Evolutionary conservation across 2,113 vertebrate genomes (phyloP).

Genomic region (Eonycteris spelaea): DNA sequence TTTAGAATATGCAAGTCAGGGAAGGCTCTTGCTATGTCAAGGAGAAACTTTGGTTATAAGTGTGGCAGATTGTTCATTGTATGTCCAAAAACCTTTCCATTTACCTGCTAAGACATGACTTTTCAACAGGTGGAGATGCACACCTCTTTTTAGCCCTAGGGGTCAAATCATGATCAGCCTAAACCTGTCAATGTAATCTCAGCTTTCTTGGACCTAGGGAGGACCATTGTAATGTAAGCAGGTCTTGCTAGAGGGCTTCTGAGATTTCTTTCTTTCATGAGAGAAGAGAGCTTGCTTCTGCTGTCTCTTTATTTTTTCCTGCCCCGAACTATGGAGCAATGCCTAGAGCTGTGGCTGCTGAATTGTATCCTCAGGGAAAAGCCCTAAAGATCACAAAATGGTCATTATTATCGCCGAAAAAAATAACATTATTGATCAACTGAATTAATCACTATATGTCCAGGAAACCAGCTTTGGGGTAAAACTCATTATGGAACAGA

Average conservation of each 20-base stretch:
- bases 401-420: background rate
- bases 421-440: background rate
- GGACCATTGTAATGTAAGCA: background rate
- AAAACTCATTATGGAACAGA: background rate
- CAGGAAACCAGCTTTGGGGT: background rate
- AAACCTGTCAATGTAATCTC: background rate
- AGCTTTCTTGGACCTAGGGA: background rate
- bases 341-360: background rate
- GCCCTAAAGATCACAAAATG: background rate
- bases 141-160: background rate
- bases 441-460: background rate
- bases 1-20: background rate
- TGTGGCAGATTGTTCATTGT: background rate
- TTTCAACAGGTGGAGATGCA: background rate
- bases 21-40: background rate
- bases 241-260: background rate
- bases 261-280: background rate
- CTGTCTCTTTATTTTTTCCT: background rate
- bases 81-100: background rate
- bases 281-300: background rate
- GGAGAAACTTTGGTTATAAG: background rate
- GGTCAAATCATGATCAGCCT: background rate
- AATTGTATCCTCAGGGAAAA: background rate
- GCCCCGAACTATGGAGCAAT: background rate
- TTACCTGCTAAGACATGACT: background rate